phyloP scores from a whole-genome alignment of 1,140 invertebrate species.

The Drosophila tsacasi region DNA sequence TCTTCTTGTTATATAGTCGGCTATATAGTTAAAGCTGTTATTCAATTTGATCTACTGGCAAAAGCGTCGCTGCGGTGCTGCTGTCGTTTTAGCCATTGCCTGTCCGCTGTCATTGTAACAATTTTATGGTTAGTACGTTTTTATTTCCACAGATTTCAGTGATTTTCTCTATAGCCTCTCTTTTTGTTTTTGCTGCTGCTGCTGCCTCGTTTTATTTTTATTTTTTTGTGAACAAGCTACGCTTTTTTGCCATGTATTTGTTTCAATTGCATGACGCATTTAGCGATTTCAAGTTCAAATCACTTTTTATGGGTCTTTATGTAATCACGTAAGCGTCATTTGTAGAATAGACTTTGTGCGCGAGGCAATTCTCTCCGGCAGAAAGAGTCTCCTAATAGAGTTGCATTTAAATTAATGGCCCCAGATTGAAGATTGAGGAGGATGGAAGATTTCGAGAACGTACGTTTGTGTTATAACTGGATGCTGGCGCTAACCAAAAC shows the following conservation, averaged over 20 bases:
- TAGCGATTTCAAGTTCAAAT: conserved; percentile 73
- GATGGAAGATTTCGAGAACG: conserved; percentile 16
- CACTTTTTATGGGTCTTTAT: conserved; percentile 66
- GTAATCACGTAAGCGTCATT: conserved; percentile 71
- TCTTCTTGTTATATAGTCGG: conserved; percentile 36
- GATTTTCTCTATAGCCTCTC: conserved; percentile 42
- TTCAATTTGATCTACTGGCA: conserved; percentile 57
- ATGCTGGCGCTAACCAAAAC: conserved; percentile 49
- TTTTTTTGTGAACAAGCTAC: conserved; percentile 23
- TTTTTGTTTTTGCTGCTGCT: conserved; percentile 19
- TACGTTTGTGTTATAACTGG: conserved; percentile 5
- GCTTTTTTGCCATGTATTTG: conserved; percentile 23
- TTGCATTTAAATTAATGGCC: conserved; percentile 51
- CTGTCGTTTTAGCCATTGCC: conserved; percentile 52
- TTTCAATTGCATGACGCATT: conserved; percentile 72
- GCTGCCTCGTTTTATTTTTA: neutral
- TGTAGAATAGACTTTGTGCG: conserved; percentile 39
- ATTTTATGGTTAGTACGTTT: conserved; percentile 75
- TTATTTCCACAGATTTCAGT: conserved; percentile 54
- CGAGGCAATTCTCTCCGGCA: conserved; percentile 5
- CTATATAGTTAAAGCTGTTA: conserved; percentile 44
- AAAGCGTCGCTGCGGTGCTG: conserved; percentile 22
- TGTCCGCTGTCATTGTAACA: conserved; percentile 65
- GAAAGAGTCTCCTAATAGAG: conserved; percentile 26
- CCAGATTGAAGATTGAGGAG: conserved; percentile 5